Conservation (phyloP, 2,113 vertebrate genomes). For the Syrrhaptes paradoxus region DNA sequence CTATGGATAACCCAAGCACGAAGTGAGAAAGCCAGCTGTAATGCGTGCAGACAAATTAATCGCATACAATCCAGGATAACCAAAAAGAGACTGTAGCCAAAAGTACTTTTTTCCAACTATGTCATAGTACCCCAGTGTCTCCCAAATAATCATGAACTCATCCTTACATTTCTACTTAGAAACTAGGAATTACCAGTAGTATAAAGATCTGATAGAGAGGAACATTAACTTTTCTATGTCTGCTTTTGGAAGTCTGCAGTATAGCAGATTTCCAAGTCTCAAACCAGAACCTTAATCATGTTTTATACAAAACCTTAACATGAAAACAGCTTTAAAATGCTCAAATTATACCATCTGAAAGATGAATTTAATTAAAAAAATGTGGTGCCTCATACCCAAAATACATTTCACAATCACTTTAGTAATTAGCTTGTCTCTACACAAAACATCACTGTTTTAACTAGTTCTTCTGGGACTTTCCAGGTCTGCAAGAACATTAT, state of each 20-base stretch:
- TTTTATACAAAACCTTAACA: neutral
- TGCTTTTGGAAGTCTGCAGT: neutral
- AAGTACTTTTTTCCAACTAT: neutral
- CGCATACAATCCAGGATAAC: neutral
- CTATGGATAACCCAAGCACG: neutral
- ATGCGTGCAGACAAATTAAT: neutral
- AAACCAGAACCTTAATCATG: neutral
- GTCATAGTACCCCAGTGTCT: neutral
- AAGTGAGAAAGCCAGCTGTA: neutral
- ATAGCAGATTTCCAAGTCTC: neutral
- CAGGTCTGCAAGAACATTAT: neutral
- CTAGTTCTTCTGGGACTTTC: neutral
- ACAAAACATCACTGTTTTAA: neutral
- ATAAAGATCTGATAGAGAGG: neutral
- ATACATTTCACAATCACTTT: neutral
- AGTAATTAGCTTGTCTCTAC: slow-evolving; percentile 1
- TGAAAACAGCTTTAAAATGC: neutral
- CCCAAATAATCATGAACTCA: neutral
- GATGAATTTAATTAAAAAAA: neutral
- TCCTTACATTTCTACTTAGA: neutral
- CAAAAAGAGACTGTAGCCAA: neutral
- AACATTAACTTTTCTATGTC: neutral
- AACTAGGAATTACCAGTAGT: neutral
- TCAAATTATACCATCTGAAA: slow-evolving; percentile 11
- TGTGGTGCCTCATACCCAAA: neutral